Percentiles rank a stretch among this genome's conserved stretches.
Evolutionary conservation across 2,113 vertebrate genomes (phyloP).

Genomic region (Odobenus rosmarus): DNA sequence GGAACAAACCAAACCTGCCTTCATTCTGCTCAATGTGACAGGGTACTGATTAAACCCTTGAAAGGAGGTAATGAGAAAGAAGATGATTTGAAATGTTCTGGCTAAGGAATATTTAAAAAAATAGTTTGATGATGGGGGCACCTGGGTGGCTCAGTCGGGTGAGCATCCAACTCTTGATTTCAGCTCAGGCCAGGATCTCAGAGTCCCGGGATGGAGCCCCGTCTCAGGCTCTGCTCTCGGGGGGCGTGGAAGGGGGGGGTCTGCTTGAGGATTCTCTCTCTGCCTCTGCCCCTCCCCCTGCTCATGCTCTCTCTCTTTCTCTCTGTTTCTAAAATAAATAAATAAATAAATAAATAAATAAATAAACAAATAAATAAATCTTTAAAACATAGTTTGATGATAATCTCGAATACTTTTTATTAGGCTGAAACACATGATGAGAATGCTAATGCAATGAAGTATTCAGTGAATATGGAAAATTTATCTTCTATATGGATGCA

Average conservation of each 20-base stretch:
- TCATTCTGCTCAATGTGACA: not conserved
- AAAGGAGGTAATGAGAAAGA: not conserved
- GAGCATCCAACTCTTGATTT: not conserved
- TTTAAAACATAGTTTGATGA: constrained; percentile 45
- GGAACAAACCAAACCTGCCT: not conserved
- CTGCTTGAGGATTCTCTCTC: not conserved
- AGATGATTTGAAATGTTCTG: not conserved
- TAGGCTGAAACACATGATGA: constrained; percentile 45
- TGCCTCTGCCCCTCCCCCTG: not conserved
- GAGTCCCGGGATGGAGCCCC: not conserved
- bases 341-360: not conserved
- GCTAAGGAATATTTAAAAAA: not conserved
- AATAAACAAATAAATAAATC: not conserved
- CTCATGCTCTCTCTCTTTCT: not conserved
- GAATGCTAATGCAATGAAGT: constrained; percentile 63
- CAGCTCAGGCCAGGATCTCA: not conserved
- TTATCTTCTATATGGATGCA: constrained; percentile 20
- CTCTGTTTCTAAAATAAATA: not conserved
- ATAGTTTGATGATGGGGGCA: constrained; percentile 10
- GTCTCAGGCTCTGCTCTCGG: not conserved
- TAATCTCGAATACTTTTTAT: constrained; percentile 19
- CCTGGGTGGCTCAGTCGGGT: not conserved
- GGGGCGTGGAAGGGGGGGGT: no score
- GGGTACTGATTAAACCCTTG: not conserved
- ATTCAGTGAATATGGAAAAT: constrained; percentile 58